Conservation (phyloP, 2,797 vertebrate genomes). For the Nasua narica region DNA sequence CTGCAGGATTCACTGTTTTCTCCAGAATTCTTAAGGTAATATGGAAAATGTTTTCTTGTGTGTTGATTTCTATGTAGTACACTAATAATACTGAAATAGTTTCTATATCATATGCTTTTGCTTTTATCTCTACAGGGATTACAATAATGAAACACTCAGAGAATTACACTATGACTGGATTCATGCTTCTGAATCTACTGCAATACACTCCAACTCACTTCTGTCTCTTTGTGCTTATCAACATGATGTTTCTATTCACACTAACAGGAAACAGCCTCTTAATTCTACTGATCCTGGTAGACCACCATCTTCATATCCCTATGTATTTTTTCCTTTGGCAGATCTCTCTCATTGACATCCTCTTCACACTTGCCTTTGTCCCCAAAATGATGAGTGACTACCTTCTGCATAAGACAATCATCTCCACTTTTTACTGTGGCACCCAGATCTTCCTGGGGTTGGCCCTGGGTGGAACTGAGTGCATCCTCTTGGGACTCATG, state of each 20-base stretch:
- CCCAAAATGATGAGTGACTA: background rate
- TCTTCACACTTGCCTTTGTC: background rate
- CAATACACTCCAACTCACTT: background rate
- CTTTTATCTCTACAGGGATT: background rate
- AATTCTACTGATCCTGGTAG: background rate
- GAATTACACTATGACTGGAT: background rate
- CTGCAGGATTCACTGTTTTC: background rate
- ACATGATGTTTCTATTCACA: background rate
- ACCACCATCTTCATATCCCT: background rate
- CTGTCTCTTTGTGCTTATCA: background rate
- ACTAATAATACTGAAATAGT: background rate
- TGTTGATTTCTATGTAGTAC: background rate
- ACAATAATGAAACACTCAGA: background rate
- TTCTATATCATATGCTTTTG: background rate
- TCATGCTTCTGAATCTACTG: background rate
- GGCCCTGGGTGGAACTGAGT: background rate
- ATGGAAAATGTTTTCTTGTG: background rate
- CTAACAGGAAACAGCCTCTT: background rate
- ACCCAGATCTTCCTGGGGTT: background rate
- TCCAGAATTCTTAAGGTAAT: background rate
- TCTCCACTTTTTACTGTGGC: background rate
- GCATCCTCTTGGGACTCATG: background rate
- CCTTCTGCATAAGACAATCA: background rate
- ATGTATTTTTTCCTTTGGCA: background rate
- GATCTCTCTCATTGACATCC: background rate